Base-by-base conservation (phyloP, 2,888 invertebrate species). In the Cephalotes varians region DNA sequence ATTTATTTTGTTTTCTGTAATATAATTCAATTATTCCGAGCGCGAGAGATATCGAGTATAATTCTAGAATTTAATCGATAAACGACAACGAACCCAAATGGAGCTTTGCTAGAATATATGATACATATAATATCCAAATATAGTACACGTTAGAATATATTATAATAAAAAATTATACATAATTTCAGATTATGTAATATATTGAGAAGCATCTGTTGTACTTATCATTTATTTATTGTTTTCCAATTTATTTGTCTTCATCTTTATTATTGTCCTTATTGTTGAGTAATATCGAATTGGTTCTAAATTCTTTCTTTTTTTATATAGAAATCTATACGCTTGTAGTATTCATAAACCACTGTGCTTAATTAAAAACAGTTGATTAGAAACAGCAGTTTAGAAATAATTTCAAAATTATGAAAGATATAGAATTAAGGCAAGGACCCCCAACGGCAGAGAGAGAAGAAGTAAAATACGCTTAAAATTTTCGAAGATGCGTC, bases 41-140 rank as follows among this genome's bases (percentile, higher is more conserved):
- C 34, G 69, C 34, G 31, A 31, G 21, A 34, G 15, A 34, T 69
- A 34, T 44, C 40, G 18, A 15, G 18, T 69, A 28, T 67, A 69
- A 69, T 69, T 69, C 51, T 71, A n/a, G 37, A 71, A 71, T 71
- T 71, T 25, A 54, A 54, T 25, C 51, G 25, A 71, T 54, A 37
- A 71, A 54, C 18, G 37, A 51, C 21, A 25, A 37, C 25, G 54
- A 69, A 49, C 21, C n/a, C n/a, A 15, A 51, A 51, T 51, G 10
- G 28, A 18, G n/a, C n/a, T 47, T 34, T 3, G 21, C 15, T 69
- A 21, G 21, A 67, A 21, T 31, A 18, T 40, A 3, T n/a, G 10
- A n/a, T 31, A 49, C 2, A n/a, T 12, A 15, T 40, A 64, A 31
- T 21, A 21, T 49, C n/a, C 15, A 18, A 47, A 18, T 47, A 34